These are phyloP conservation scores for Apostichopus japonicus DNA, from an alignment of 35 echinoderm and acorn worm genomes.

Conservation along the genomic window DNA sequence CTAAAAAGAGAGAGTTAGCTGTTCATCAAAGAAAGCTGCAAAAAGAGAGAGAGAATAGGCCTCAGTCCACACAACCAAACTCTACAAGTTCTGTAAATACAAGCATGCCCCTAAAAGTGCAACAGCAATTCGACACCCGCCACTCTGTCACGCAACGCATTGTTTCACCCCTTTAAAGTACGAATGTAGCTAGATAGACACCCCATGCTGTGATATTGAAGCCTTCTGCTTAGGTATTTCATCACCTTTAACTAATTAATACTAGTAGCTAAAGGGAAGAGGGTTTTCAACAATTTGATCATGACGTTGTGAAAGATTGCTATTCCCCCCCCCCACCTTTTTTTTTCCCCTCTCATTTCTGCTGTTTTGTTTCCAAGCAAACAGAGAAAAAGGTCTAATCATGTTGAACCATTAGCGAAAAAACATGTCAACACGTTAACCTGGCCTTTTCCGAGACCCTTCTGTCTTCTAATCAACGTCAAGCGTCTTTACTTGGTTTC, in stretches of 20 bases:
- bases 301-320: too few species aligned
- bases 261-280: not conserved
- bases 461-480: not conserved
- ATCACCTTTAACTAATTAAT: not conserved
- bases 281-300: too few species aligned
- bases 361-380: not conserved
- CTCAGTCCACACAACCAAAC: not conserved
- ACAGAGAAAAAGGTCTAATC: not conserved
- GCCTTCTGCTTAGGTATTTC: not conserved
- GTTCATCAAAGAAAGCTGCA: too few species aligned
- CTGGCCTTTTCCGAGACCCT: not conserved
- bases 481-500: not conserved
- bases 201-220: not conserved
- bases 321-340: too few species aligned
- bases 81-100: not conserved
- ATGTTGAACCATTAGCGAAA: not conserved
- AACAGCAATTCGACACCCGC: not conserved
- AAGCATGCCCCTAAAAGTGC: not conserved
- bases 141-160: not conserved
- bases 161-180: too few species aligned
- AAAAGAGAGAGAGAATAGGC: not conserved
- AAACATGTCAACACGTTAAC: not conserved
- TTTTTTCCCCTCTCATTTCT: not conserved
- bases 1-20: too few species aligned
- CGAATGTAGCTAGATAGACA: not conserved